These are phyloP conservation scores for Nephrotoma flavescens DNA, from an alignment of 2,888 invertebrate genomes.

Conservation along the genomic window DNA sequence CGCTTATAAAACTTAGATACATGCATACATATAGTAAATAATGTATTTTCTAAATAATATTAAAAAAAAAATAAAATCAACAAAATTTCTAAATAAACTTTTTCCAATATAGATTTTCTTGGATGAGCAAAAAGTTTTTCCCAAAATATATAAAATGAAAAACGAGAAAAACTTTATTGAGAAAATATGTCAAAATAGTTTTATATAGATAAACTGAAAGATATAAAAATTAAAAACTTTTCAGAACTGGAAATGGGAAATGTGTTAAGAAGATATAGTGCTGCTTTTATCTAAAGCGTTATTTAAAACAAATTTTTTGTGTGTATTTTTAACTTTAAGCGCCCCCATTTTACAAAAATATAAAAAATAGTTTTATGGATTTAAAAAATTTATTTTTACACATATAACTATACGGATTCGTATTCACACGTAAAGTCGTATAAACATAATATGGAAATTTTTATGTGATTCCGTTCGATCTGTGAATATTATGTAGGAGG, in stretches of 20 bases:
- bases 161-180: too few relatives aligned
- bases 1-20: too few relatives aligned
- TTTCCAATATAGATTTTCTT: background rate
- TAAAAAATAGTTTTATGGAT: background rate
- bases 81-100: too few relatives aligned
- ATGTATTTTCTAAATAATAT: too few relatives aligned
- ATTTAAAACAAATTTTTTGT: background rate
- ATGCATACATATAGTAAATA: too few relatives aligned
- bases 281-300: background rate
- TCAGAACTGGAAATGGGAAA: background rate
- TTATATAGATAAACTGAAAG: background rate
- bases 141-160: too few relatives aligned
- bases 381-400: too few relatives aligned
- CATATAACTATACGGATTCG: too few relatives aligned
- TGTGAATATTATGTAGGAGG: background rate
- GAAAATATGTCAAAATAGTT: too few relatives aligned
- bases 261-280: background rate
- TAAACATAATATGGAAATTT: background rate
- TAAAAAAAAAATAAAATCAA: too few relatives aligned
- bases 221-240: background rate
- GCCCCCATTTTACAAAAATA: background rate
- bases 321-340: background rate
- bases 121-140: background rate
- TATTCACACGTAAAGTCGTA: background rate
- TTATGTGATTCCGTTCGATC: background rate